A percentile compares a stretch with the other conserved stretches of the same genome.
These are phyloP conservation scores for Zonitis immaculata DNA, from an alignment of 2,888 invertebrate species.

Conservation along the genomic window DNA sequence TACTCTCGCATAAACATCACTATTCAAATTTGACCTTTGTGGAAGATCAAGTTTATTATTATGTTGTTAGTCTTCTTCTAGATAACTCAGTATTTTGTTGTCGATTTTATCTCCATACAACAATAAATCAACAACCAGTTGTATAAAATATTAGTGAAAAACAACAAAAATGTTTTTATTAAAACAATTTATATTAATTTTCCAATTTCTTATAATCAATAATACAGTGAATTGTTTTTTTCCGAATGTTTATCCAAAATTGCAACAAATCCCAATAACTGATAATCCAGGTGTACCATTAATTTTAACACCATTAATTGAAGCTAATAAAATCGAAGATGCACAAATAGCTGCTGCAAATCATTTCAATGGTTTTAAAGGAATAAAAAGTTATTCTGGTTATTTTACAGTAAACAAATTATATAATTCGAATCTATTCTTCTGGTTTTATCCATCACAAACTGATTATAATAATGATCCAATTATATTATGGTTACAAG, in stretches of 20 bases:
- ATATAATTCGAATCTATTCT: slow-evolving; percentile 78
- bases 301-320: slow-evolving; percentile 70
- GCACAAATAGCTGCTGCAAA: slow-evolving; percentile 55
- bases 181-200: neutral
- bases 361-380: slow-evolving; percentile 55
- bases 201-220: neutral
- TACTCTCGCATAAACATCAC: too few species aligned
- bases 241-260: slow-evolving; percentile 27
- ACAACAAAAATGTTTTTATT: too few species aligned
- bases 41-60: too few species aligned
- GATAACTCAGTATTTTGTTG: too few species aligned
- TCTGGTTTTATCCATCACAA: slow-evolving; percentile 87
- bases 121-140: too few species aligned
- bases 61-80: too few species aligned
- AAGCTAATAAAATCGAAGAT: slow-evolving; percentile 64
- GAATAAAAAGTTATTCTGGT: slow-evolving; percentile 69
- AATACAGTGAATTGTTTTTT: slow-evolving; percentile 8
- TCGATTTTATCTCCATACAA: too few species aligned
- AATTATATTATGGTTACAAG: slow-evolving; percentile 79
- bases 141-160: too few species aligned
- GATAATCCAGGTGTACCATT: slow-evolving; percentile 57
- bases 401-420: slow-evolving; percentile 78
- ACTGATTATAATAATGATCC: slow-evolving; percentile 55
- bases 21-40: too few species aligned
- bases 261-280: slow-evolving; percentile 17